Base-by-base conservation (phyloP, 1,140 invertebrate species). In the Lucilia cuprina region DNA sequence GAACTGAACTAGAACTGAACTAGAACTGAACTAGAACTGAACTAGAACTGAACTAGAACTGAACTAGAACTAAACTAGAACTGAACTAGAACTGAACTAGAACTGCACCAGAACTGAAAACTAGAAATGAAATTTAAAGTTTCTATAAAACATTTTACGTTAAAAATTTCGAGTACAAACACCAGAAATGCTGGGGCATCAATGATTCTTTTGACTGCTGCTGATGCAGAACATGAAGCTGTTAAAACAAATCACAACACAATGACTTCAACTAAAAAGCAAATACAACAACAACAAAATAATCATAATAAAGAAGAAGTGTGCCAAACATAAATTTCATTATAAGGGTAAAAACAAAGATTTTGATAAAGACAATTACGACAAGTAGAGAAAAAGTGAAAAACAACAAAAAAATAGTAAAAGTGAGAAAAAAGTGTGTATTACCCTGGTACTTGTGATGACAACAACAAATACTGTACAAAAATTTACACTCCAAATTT, bases 241-340 rank as follows among this genome's bases (percentile, higher is more conserved):
- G 65, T 70, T 70, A 70, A 70, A 70, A 70, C 65, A 70, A 70
- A 70, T 70, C 65, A 70, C 65, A 70, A 70, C 65, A 70, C 19
- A 21, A 70, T 25, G 19, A 9, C 65, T 21, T 19, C 8, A 21
- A 70, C n/a, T 70, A 14, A 55, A 30, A 30, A 30, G 25, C 25
- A 3, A 30, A 30, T 30, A 70, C 60, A 60, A 70, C 65, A 70
- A 70, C 12, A 21, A 21, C 10, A 70, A 60, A 60, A 70, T n/a
- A 21, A 21, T 21, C 21, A 70, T 25, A 60, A 70, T 70, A 70
- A 70, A 70, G 65, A 21, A 55, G 21, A 25, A 70, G 65, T 70
- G 65, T 21, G 65, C 65, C 65, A 60, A 60, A 60, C 55, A 21
- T 70, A 19, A 70, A 70, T 70, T 70, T 70, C 65, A 70, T 70